A percentile compares a stretch with the other conserved stretches of the same genome.
phyloP scores from a whole-genome alignment of 2,797 vertebrate species.

The Acanthis flammea region DNA sequence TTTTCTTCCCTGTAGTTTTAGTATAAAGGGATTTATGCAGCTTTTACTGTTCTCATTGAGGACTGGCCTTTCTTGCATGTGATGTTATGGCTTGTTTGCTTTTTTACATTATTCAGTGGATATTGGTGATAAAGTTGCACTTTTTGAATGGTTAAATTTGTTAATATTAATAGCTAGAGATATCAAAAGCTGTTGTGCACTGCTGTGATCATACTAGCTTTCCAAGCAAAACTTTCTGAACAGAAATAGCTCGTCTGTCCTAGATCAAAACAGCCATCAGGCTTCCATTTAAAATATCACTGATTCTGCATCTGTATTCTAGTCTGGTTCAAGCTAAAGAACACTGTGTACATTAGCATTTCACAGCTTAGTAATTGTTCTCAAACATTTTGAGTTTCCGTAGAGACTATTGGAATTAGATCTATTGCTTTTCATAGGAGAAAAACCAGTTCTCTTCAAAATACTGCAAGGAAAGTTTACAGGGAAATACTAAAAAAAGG shows the following conservation, averaged over 20 bases:
- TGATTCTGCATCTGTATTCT: background rate
- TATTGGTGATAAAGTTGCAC: background rate
- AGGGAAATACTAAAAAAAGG: background rate
- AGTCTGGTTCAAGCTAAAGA: background rate
- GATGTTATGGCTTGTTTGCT: background rate
- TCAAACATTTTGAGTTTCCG: background rate
- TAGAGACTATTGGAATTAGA: background rate
- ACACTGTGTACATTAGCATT: background rate
- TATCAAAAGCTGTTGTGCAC: background rate
- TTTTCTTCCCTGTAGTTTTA: background rate
- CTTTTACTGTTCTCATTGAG: background rate
- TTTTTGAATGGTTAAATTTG: background rate
- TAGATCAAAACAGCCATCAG: constrained; percentile 5
- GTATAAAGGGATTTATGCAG: background rate
- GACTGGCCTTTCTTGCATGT: background rate
- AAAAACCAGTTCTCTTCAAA: background rate
- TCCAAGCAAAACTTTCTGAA: background rate
- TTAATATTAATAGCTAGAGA: background rate
- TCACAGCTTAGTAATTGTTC: background rate
- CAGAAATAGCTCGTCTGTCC: background rate
- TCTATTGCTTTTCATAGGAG: background rate
- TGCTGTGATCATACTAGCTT: background rate
- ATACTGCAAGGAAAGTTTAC: background rate
- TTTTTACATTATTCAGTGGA: background rate
- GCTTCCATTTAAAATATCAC: constrained; percentile 11